Conservation (phyloP, 1,140 invertebrate species). For the Brachionus sp. region DNA sequence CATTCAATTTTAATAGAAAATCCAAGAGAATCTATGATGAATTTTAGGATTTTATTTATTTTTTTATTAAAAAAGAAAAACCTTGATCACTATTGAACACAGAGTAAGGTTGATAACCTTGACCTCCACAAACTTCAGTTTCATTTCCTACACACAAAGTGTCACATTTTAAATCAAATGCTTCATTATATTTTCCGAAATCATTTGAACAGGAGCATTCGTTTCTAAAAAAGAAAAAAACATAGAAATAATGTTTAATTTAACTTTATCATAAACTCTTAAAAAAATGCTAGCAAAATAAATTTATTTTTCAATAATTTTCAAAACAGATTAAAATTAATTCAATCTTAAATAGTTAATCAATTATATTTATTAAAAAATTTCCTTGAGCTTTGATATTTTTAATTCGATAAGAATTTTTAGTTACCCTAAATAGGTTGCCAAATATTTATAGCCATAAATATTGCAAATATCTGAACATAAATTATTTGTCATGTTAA, state of each 20-base stretch:
- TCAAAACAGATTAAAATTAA: too few species aligned
- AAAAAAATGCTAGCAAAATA: too few species aligned
- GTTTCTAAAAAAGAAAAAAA: not conserved
- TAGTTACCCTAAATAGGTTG: not conserved
- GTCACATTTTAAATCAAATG: not conserved
- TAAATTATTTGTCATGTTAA: not conserved
- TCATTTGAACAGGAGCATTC: not conserved
- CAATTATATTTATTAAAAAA: too few species aligned
- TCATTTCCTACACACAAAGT: not conserved
- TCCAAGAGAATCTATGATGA: not conserved
- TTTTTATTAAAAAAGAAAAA: not conserved
- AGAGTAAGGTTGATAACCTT: not conserved
- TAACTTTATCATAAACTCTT: too few species aligned
- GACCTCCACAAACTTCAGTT: not conserved
- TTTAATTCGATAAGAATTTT: too few species aligned
- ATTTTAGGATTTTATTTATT: not conserved
- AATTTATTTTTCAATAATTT: too few species aligned
- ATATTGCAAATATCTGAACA: not conserved
- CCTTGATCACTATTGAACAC: not conserved
- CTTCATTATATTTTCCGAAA: not conserved
- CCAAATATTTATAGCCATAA: not conserved
- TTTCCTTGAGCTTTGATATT: too few species aligned
- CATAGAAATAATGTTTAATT: not conserved
- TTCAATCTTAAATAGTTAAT: too few species aligned
- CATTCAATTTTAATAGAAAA: not conserved